Conservation (phyloP, 2,888 invertebrate genomes). For the Charanyca ferruginea region DNA sequence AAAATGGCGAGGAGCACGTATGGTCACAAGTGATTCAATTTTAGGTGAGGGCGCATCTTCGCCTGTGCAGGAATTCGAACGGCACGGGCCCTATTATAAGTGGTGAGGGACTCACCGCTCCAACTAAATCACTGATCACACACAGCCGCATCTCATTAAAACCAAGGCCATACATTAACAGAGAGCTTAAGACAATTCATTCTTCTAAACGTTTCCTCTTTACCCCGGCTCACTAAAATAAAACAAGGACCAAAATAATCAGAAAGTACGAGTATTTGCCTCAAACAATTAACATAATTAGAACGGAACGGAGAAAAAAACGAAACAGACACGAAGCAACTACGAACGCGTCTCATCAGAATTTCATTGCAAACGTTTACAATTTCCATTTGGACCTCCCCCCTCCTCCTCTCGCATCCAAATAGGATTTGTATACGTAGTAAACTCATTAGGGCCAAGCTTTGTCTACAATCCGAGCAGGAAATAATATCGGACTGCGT, state of each 20-base stretch:
- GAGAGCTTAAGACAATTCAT: constrained; percentile 13
- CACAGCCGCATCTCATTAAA: neutral
- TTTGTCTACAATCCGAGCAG: constrained; percentile 67
- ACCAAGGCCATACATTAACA: constrained; percentile 11
- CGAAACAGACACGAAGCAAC: constrained; percentile 38
- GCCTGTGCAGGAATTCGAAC: too few species aligned
- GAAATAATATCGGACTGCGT: constrained; percentile 71
- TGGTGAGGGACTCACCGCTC: too few species aligned
- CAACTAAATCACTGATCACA: neutral
- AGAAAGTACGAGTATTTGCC: constrained; percentile 40
- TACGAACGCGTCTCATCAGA: constrained; percentile 63
- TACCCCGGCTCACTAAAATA: constrained; percentile 30
- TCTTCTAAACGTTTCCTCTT: constrained; percentile 17
- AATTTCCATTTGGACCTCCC: constrained; percentile 64
- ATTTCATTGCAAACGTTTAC: constrained; percentile 68
- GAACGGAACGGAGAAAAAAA: constrained; percentile 37
- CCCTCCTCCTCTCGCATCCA: constrained; percentile 38
- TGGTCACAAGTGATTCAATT: too few species aligned
- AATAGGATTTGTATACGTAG: constrained; percentile 74
- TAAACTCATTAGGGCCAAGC: constrained; percentile 75
- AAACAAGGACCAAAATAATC: constrained; percentile 50
- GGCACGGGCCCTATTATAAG: too few species aligned
- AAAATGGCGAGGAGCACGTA: too few species aligned
- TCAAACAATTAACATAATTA: constrained; percentile 63
- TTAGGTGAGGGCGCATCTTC: too few species aligned